Conservation (phyloP, 2,113 vertebrate species). For the Zeus faber region DNA sequence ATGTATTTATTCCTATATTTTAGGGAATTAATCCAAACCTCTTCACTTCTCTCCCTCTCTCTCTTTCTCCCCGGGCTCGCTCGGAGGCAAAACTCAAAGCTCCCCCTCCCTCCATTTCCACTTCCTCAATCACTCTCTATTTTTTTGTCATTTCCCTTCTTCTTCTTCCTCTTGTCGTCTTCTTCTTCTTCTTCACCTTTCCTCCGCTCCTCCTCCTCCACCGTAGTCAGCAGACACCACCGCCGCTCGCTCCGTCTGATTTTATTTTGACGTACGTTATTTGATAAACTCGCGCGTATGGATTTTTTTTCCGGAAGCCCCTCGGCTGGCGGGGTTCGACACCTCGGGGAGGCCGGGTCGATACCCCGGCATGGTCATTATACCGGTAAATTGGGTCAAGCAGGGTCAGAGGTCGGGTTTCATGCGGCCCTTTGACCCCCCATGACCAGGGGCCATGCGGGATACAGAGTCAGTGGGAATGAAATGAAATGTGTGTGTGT, state of each 20-base stretch:
- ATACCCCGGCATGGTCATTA: constrained; percentile 59
- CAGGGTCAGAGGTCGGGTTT: constrained; percentile 61
- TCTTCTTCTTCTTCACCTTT: constrained; percentile 18
- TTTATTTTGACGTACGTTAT: constrained; percentile 10
- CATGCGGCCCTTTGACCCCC: constrained; percentile 56
- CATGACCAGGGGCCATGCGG: constrained; percentile 45
- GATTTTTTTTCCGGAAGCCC: constrained; percentile 40
- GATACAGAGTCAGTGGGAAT: constrained; percentile 32
- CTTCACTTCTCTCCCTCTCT: constrained; percentile 34
- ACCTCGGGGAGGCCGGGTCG: constrained; percentile 51
- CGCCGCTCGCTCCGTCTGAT: not conserved
- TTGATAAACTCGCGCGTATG: constrained; percentile 45
- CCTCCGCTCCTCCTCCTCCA: constrained; percentile 16
- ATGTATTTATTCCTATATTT: no score
- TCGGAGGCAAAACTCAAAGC: constrained; percentile 53
- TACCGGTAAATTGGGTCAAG: constrained; percentile 68
- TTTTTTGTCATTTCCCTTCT: not conserved
- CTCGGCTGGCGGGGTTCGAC: constrained; percentile 23
- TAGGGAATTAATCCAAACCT: constrained; percentile 46
- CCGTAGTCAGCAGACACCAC: not conserved
- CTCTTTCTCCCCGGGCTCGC: constrained; percentile 52
- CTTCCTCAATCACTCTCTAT: not conserved
- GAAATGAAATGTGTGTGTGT: constrained; percentile 4
- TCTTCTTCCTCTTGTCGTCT: not conserved
- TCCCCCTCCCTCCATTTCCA: constrained; percentile 1